Evolutionary conservation across 2,113 vertebrate species (phyloP).

Genomic region (Gobio gobio): DNA sequence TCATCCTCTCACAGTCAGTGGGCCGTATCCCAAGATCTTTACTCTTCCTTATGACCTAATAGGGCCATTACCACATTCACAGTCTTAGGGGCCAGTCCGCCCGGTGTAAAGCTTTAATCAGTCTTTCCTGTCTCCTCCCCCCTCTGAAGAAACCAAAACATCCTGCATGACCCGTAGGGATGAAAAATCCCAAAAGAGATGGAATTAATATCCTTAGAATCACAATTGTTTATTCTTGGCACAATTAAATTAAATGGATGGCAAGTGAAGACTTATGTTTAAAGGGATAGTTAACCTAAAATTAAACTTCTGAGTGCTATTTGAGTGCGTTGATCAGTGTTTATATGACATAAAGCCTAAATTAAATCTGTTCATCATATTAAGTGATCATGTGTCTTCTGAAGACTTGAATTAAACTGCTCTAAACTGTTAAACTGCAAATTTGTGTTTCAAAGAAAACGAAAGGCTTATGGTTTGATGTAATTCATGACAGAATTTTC

Average conservation of each 20-base stretch:
- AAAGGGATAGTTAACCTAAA: not conserved
- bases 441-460: not conserved
- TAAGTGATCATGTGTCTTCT: not conserved
- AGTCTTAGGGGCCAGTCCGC: constrained; percentile 18
- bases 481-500: not conserved
- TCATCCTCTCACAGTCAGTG: constrained; percentile 31
- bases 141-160: not conserved
- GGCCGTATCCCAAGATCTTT: constrained; percentile 40
- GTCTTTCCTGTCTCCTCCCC: not conserved
- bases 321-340: not conserved
- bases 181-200: not conserved
- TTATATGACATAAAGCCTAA: not conserved
- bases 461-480: not conserved
- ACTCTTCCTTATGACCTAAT: constrained; percentile 54
- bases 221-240: constrained; percentile 14
- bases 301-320: not conserved
- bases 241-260: not conserved
- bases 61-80: constrained; percentile 47
- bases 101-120: not conserved
- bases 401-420: not conserved
- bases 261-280: not conserved
- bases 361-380: not conserved
- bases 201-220: not conserved
- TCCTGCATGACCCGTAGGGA: constrained; percentile 16
- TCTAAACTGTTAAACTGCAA: not conserved